Base-by-base conservation (phyloP, 2,888 invertebrate species). In the Acleris cristana region DNA sequence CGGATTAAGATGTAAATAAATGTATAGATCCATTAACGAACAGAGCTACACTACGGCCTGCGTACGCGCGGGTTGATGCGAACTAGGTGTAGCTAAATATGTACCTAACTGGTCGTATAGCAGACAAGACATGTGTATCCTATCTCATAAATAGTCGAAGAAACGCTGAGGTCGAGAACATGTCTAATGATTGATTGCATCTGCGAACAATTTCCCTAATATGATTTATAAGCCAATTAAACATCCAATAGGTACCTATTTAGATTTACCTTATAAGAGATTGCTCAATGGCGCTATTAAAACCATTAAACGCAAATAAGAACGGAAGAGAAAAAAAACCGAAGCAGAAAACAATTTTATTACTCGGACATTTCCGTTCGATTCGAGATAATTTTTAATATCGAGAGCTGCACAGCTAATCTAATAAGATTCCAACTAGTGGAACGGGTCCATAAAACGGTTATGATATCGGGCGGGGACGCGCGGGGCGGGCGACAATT, bases 1-100 rank as follows among this genome's bases (percentile, higher is more conserved):
- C 76, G 75, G 83, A 89, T 88, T 85, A 80, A 88, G 85, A 86
- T 86, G 85, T 86, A 83, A 85, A 86, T 87, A 82, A 84, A 85
- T 85, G 82, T 83, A 82, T 81, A 81, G 79, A 78, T 77, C 79
- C 80, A 86, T 85, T 83, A 85, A 85, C 75, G 76, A 79, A 81
- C 79, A 48, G n/a, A n/a, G 75, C 76, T 76, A 77, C 5, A 5
- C 21, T 19, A 8, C 57, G n/a, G 2, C 19, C 12, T 7, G 71
- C 76, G 76, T 76, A 79, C 76, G 40, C 45, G 23, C 26, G 10
- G 45, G 16, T 45, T 45, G 45, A 45, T n/a, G 14, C 7, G 5
- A 14, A 40, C 40, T 7, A 16, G 18, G n/a, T n/a, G 16, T 45
- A 57, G 45, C 48, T 62, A 62, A 57, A 62, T 67, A 62, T 21